Conservation (phyloP, 2,113 vertebrate species). For the Macrotis lagotis region DNA sequence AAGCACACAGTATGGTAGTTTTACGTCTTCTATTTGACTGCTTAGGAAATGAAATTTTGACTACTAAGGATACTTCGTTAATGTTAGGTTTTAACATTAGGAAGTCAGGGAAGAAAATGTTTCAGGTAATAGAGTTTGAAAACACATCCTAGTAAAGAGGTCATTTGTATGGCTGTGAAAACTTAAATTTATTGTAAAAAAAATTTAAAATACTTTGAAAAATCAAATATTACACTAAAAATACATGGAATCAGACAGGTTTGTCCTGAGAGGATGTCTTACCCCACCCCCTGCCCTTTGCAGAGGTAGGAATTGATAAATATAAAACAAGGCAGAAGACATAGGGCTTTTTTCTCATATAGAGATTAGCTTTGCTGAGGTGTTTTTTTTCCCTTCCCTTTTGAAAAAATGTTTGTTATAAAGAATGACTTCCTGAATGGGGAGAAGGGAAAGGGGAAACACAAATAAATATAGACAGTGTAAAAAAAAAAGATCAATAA, state of each 20-base stretch:
- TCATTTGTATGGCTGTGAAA: neutral
- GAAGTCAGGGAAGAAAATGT: too few relatives aligned
- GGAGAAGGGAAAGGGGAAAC: neutral
- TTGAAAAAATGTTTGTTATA: neutral
- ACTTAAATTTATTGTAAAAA: constrained; percentile 35
- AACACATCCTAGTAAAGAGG: constrained; percentile 34
- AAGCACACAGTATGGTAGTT: neutral
- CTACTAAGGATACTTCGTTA: constrained; percentile 19
- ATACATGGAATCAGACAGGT: neutral
- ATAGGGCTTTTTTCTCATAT: neutral
- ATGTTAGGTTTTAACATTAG: neutral
- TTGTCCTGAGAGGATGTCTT: neutral
- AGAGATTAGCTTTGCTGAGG: neutral
- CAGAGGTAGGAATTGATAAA: neutral
- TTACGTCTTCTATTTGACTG: constrained; percentile 50
- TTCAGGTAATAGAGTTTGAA: constrained; percentile 20
- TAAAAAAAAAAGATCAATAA: neutral
- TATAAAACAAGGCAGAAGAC: neutral
- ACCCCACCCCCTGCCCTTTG: neutral
- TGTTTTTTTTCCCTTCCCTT: neutral
- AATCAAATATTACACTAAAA: neutral
- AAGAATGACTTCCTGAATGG: neutral
- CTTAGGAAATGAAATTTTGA: constrained; percentile 23
- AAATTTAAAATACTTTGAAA: constrained; percentile 40
- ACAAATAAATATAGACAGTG: neutral